A percentile compares a stretch with the other conserved stretches of the same genome.
Conservation (phyloP, 35 echinoderm and acorn worm genomes). For the Anneissia japonica region DNA sequence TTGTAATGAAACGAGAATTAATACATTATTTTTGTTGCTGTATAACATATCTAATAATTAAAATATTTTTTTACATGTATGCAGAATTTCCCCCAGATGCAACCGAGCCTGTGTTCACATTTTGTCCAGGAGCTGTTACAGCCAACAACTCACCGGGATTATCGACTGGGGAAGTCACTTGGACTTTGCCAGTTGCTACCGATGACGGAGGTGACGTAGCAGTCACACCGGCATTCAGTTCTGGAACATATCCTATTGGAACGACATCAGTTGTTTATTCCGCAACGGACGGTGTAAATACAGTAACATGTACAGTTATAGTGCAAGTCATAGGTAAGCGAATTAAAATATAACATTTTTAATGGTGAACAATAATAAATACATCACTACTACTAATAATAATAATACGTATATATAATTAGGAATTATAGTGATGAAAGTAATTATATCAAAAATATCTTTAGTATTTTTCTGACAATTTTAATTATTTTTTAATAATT, state of each 20-base stretch:
- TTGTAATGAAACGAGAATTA: no score
- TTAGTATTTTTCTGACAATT: no score
- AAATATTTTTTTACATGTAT: no score
- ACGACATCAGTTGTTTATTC: background rate
- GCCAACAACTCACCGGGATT: background rate
- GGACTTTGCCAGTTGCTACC: background rate
- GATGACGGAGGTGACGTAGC: background rate
- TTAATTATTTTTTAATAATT: background rate
- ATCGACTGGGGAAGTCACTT: background rate
- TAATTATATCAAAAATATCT: no score
- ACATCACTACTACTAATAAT: no score
- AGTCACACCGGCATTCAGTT: background rate
- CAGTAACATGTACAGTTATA: background rate
- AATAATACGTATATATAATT: no score
- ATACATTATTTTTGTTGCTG: no score
- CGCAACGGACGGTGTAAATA: background rate
- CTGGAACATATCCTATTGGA: background rate
- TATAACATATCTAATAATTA: no score
- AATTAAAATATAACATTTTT: no score
- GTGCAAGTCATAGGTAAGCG: background rate
- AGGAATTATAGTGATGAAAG: no score
- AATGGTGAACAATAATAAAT: no score
- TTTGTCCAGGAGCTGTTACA: background rate
- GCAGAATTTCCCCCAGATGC: background rate
- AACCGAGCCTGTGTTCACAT: background rate